Base-by-base conservation (phyloP, 2,888 invertebrate genomes). In the Hirtodrosophila histrioides region DNA sequence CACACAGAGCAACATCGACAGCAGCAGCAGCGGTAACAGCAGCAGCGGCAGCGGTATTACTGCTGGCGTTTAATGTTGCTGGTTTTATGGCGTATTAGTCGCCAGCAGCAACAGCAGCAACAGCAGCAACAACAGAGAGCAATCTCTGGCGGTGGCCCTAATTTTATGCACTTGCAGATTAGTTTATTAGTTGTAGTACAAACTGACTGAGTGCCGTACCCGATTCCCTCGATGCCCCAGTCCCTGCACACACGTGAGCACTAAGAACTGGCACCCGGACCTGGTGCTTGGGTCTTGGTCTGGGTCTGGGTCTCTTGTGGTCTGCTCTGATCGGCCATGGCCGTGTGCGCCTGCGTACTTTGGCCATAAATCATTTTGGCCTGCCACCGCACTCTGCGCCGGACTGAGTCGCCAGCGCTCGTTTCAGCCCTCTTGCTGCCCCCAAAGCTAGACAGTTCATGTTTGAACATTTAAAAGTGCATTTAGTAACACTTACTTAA, bases 401-500 rank as follows among this genome's bases (percentile, higher is more conserved):
- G 57, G 41, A 46, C 65, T 17, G 8, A 39, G 31, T n/a, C 12
- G 12, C 46, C 53, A 31, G 17, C 11, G 17, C n/a, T 23, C 11
- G 17, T 11, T 23, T 10, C 29, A 6, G 4, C 50, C 33, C 17
- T 24, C 29, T 9, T 39, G 2, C 45, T 60, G 41, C 36, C 24
- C 43, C 17, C 17, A 27, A 27, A 10, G 10, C 39, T 44, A 49
- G 48, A 35, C 61, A 66, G 76, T 74, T 86, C 84, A 80, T 84
- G 81, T 85, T 86, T 83, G 81, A 88, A 88, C 87, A 88, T 88
- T 87, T 88, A 83, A 89, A 85, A 85, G 87, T 88, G 83, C 89
- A 90, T 90, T 89, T 89, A 89, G 89, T 88, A 90, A 90, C 90
- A 89, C 90, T 89, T 80, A 90, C 88, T 89, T 90, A 89, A 89